Conservation (phyloP, 2,888 invertebrate genomes). For the Agriotes lineatus region DNA sequence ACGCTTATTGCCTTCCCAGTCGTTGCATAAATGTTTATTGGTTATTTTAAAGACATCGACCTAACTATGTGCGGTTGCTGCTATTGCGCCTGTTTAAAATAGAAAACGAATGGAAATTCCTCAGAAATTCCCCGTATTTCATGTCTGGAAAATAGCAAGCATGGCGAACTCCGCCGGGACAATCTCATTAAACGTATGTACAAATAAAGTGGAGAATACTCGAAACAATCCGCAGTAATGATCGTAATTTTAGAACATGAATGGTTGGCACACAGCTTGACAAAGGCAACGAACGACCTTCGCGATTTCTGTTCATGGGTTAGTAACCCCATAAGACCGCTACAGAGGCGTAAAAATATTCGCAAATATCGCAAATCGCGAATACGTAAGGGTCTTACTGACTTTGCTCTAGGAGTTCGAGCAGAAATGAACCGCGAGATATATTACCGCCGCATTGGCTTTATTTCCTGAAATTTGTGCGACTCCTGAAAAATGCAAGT, state of each 20-base stretch:
- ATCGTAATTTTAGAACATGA: slow-evolving; percentile 33
- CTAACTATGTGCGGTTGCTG: no score
- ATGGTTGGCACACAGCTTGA: slow-evolving; percentile 37
- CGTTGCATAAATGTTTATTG: no score
- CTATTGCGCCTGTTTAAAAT: no score
- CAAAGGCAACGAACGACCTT: slow-evolving; percentile 47
- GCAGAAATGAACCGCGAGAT: not conserved
- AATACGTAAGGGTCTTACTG: not conserved
- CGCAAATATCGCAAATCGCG: slow-evolving; percentile 2
- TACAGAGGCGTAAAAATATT: slow-evolving; percentile 21
- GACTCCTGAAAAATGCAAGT: slow-evolving; percentile 12
- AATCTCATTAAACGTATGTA: not conserved
- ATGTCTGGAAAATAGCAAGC: no score
- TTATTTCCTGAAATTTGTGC: slow-evolving; percentile 5
- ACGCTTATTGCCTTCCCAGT: no score
- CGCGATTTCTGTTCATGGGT: slow-evolving; percentile 46
- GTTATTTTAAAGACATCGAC: no score
- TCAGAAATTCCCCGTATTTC: no score
- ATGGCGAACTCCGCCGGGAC: no score
- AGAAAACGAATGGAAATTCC: no score
- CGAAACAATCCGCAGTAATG: slow-evolving; percentile 17
- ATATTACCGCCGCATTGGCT: not conserved
- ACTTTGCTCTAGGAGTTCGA: not conserved
- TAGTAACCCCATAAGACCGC: slow-evolving; percentile 44
- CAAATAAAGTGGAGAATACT: slow-evolving; percentile 16